These are phyloP conservation scores for Cynoglossus semilaevis DNA, from an alignment of 2,113 vertebrate species.

Conservation along the genomic window DNA sequence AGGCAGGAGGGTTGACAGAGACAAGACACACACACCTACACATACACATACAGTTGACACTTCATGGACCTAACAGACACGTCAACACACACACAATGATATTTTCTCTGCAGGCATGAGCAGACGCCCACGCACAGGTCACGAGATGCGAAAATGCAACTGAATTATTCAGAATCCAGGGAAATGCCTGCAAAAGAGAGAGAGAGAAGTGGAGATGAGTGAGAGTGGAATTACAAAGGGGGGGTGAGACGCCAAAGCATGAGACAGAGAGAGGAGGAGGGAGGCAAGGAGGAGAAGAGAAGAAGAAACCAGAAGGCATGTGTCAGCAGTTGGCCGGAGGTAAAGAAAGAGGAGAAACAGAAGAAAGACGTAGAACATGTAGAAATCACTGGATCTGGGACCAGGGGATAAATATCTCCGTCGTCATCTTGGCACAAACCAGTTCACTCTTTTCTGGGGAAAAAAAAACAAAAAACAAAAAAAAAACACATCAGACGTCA, in stretches of 20 bases:
- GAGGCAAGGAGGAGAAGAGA: too few relatives aligned
- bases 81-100: conserved; percentile 16
- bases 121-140: conserved; percentile 22
- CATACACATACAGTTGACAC: conserved; percentile 11
- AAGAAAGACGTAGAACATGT: conserved; percentile 1
- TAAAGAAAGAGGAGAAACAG: conserved; percentile 40
- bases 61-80: background rate
- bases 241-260: background rate
- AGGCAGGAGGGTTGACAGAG: conserved; percentile 3
- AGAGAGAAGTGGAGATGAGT: conserved; percentile 18
- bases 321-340: conserved; percentile 55
- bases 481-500: conserved; percentile 14
- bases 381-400: conserved; percentile 15
- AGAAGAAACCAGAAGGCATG: conserved; percentile 20
- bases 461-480: conserved; percentile 3
- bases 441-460: too few relatives aligned
- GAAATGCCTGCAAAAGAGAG: conserved; percentile 21
- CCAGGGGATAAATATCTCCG: too few relatives aligned
- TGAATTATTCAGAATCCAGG: conserved; percentile 49
- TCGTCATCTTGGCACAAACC: too few relatives aligned
- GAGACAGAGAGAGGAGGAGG: conserved; percentile 3
- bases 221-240: conserved; percentile 17
- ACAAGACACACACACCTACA: conserved; percentile 17
- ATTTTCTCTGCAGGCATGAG: background rate
- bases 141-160: conserved; percentile 31